Evolutionary conservation across 2,113 vertebrate genomes (phyloP), one percentile per base, ranked within the genome.

Genomic region (Trematocara variabile): DNA sequence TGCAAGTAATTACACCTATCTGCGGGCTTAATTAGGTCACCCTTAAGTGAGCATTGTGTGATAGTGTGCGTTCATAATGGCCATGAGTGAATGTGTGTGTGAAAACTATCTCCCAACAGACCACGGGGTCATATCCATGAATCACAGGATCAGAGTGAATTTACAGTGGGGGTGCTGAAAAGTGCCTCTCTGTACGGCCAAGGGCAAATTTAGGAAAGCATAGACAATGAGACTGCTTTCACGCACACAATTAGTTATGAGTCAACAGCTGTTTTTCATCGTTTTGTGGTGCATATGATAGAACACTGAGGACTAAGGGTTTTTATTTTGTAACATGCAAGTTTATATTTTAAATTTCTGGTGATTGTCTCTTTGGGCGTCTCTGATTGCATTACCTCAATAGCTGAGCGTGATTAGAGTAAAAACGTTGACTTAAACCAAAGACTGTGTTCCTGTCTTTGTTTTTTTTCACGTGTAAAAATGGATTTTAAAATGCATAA

Each of bases 1-100:
- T 92, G 86, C 90, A 78, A 89, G 91, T 94, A 95, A 96, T 95
- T 95, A 94, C 89, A 91, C 82, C 80, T 88, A 89, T 89, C 89
- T 93, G 65, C 52, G 33, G 88, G 93, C 91, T 88, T 93, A 93
- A 96, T 95, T 93, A 89, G 91, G 93, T 94, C 93, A 92, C 90
- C 87, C 83, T 91, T 93, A 93, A 89, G 92, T 92, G 85, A 88
- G 88, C 56, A 79, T 83, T 87, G 93, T 91, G 88, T 52, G 55
- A 87, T 86, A 80, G 77, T 79, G 84, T 81, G 79, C 22, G 50
- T 63, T 63, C 77, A 81, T 87, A 84, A 30, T 2, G 70, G 53
- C 70, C 13, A 5, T 25, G 58, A 63, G 65, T 18, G 13, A 52
- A 39, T n/a, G 79, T 86, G 84, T 77, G 82, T 50, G 82, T 82